Percentiles rank a stretch among this genome's conserved stretches.
These are phyloP conservation scores for Elachura formosa DNA, from an alignment of 2,113 vertebrate species.

Conservation along the genomic window DNA sequence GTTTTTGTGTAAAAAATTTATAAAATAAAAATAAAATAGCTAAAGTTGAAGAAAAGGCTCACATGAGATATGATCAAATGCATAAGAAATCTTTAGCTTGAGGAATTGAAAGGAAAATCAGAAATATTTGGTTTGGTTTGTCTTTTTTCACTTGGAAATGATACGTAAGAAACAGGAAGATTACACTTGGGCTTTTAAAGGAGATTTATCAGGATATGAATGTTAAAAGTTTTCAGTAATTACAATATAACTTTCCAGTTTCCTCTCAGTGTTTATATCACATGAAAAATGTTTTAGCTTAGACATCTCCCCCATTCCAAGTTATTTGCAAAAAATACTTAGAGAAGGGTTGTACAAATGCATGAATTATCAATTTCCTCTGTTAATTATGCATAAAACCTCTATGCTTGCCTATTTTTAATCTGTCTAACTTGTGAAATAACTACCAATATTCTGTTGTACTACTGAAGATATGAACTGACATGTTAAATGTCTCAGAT, in stretches of 20 bases:
- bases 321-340: neutral
- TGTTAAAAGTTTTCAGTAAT: neutral
- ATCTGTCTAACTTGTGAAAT: neutral
- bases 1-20: neutral
- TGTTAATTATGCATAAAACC: neutral
- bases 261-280: neutral
- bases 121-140: fast-evolving
- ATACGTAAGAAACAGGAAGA: neutral
- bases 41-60: neutral
- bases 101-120: neutral
- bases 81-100: neutral
- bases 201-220: neutral
- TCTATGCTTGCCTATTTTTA: neutral
- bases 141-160: neutral
- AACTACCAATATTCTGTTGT: neutral
- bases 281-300: neutral
- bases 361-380: neutral
- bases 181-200: neutral
- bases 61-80: neutral
- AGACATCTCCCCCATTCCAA: fast-evolving
- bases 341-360: neutral
- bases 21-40: neutral
- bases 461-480: neutral
- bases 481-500: neutral
- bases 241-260: neutral